These are phyloP conservation scores for Heliangelus exortis DNA, from an alignment of 2,797 vertebrate genomes.

Conservation along the genomic window DNA sequence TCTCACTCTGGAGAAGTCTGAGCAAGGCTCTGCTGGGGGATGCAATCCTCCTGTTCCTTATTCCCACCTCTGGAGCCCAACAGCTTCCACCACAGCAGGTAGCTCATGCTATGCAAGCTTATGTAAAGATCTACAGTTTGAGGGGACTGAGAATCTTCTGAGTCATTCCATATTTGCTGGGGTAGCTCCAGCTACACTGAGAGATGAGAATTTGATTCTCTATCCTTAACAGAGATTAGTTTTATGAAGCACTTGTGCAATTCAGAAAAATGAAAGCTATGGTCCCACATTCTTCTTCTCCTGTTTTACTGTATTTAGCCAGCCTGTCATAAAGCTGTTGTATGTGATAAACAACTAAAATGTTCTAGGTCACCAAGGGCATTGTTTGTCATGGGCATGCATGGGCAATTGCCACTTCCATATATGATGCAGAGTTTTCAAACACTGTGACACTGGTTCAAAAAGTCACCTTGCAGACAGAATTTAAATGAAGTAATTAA, in stretches of 20 bases:
- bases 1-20: neutral
- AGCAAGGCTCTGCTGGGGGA: neutral
- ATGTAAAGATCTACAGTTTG: fast-evolving
- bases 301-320: constrained; percentile 46
- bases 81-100: neutral
- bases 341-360: constrained; percentile 33
- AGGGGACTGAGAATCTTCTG: neutral
- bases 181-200: neutral
- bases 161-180: constrained; percentile 28
- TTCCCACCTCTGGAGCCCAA: neutral
- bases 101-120: neutral
- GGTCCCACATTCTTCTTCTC: neutral
- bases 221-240: constrained; percentile 17
- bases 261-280: constrained; percentile 37
- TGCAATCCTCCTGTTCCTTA: neutral
- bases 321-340: neutral
- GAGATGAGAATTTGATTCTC: constrained; percentile 37
- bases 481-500: constrained; percentile 10
- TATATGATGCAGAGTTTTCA: neutral
- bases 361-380: neutral
- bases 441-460: neutral
- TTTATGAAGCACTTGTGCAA: neutral
- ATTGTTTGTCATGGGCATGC: neutral
- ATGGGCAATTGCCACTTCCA: neutral
- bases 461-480: neutral